Percentiles rank a stretch among this genome's conserved stretches.
Conservation (phyloP, 2,113 vertebrate genomes). For the Oenanthe oenanthe region DNA sequence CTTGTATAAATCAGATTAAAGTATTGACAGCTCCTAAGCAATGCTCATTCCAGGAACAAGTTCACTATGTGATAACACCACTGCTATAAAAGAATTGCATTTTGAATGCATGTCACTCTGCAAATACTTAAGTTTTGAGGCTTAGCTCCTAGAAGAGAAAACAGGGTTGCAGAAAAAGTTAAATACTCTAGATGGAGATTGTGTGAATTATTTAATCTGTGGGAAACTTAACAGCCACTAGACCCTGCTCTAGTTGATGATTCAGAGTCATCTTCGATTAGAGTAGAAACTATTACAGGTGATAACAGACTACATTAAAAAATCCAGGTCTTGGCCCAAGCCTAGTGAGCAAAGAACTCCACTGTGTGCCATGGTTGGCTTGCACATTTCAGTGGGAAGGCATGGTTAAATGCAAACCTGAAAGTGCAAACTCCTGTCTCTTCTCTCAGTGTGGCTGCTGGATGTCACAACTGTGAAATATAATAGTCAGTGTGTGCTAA, state of each 20-base stretch:
- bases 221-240: not conserved
- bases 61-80: constrained; percentile 4
- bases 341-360: not conserved
- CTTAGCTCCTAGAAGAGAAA: constrained; percentile 18
- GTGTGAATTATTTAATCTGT: not conserved
- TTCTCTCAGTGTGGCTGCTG: not conserved
- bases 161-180: not conserved
- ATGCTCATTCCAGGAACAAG: constrained; percentile 38
- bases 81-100: constrained; percentile 12
- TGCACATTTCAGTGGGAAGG: not conserved
- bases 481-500: not conserved
- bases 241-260: not conserved
- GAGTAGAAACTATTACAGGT: not conserved
- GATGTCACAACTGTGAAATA: not conserved
- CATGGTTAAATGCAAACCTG: not conserved
- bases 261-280: not conserved
- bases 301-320: not conserved
- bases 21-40: constrained; percentile 56
- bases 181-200: not conserved
- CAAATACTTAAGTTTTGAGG: constrained; percentile 15
- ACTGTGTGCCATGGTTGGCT: not conserved
- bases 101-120: constrained; percentile 8
- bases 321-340: not conserved
- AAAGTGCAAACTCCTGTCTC: not conserved
- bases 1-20: constrained; percentile 52